Evolutionary conservation across 2,113 vertebrate genomes (phyloP).

Genomic region (Hippolais icterina): DNA sequence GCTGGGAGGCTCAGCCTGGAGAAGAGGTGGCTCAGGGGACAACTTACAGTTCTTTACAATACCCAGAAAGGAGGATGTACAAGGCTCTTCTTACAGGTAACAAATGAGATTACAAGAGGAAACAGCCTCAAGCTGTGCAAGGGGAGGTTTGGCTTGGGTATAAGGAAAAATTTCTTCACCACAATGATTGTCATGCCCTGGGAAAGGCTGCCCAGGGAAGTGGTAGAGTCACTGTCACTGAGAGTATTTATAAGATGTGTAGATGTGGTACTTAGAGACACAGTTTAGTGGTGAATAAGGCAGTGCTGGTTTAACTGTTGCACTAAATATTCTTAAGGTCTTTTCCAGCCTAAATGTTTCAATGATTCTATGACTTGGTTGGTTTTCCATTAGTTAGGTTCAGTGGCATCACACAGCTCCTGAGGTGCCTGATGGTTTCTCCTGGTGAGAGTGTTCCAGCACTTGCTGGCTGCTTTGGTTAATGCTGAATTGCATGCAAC

Average conservation of each 20-base stretch:
- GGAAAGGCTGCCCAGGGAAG: background rate
- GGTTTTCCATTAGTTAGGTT: background rate
- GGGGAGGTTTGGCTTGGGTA: background rate
- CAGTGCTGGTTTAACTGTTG: background rate
- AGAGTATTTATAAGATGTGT: rapidly evolving
- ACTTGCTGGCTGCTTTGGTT: background rate
- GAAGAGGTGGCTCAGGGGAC: background rate
- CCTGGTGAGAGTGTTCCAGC: background rate
- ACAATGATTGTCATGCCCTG: background rate
- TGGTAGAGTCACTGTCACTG: too few relatives aligned
- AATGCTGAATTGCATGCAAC: background rate
- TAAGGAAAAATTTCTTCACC: background rate
- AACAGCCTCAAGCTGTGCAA: background rate
- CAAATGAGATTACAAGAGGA: background rate
- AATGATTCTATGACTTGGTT: background rate
- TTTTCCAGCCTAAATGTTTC: background rate
- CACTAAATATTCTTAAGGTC: background rate
- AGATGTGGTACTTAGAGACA: background rate
- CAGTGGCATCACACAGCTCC: background rate
- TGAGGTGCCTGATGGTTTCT: background rate
- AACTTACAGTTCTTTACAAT: background rate
- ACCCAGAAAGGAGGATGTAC: background rate
- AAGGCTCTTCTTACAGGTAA: background rate
- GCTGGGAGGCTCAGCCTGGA: background rate
- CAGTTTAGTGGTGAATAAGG: background rate